A percentile compares a stretch with the other conserved stretches of the same genome.
These are phyloP conservation scores for Trichogramma pretiosum DNA, from an alignment of 1,140 invertebrate species.

Conservation along the genomic window DNA sequence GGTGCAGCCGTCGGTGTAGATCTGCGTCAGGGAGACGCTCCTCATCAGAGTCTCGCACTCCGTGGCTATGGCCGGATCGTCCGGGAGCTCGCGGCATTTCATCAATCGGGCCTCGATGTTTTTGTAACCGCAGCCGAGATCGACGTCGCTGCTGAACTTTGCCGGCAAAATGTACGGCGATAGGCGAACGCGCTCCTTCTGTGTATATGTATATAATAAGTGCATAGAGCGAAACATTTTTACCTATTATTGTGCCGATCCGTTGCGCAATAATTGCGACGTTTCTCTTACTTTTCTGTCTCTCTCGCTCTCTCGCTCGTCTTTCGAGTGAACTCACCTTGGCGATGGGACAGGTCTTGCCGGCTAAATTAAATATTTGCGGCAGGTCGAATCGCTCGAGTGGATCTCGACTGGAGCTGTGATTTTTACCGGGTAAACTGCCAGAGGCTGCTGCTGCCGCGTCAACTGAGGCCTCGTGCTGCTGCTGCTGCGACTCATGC, in stretches of 20 bases:
- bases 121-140: slow-evolving; percentile 1
- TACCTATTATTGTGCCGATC: no score
- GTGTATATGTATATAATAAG: background rate
- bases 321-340: background rate
- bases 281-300: no score
- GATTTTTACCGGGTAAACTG: no score
- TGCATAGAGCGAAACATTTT: no score
- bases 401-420: background rate
- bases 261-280: no score
- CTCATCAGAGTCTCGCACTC: background rate
- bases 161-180: slow-evolving; percentile 3
- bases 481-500: no score
- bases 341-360: background rate
- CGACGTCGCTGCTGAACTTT: background rate
- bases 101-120: slow-evolving; percentile 2
- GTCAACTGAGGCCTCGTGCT: no score
- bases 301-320: no score
- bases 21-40: background rate
- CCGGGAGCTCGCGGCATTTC: background rate
- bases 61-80: background rate
- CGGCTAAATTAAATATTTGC: slow-evolving; percentile 4
- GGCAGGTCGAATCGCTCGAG: background rate
- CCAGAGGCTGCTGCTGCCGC: no score
- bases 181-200: background rate
- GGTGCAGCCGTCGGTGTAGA: background rate